Percentiles rank a stretch among this genome's conserved stretches.
Evolutionary conservation across 2,888 invertebrate genomes (phyloP).

Genomic region (Morpho deidamia): DNA sequence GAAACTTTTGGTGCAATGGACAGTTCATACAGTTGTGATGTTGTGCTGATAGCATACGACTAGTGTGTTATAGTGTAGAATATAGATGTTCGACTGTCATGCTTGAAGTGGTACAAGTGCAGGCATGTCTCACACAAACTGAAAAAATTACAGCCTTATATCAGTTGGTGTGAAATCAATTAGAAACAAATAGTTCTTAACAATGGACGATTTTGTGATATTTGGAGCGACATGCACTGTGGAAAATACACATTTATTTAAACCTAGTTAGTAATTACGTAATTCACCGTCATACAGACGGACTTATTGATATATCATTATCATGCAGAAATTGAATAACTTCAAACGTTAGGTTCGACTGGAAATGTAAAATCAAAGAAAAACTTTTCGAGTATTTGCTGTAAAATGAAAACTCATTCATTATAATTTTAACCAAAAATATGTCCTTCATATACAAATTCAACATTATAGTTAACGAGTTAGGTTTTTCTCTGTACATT

Average conservation of each 20-base stretch:
- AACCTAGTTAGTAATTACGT: constrained; percentile 22
- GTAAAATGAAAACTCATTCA: no score
- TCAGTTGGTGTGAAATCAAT: constrained; percentile 50
- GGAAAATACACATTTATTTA: constrained; percentile 44
- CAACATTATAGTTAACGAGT: background rate
- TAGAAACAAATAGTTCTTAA: constrained; percentile 49
- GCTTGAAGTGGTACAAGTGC: constrained; percentile 74
- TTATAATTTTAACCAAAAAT: no score
- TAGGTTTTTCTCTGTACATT: background rate
- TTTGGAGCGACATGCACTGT: constrained; percentile 73
- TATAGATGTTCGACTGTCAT: constrained; percentile 54
- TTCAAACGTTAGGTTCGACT: constrained; percentile 35
- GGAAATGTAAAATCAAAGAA: constrained; percentile 31
- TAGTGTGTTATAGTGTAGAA: constrained; percentile 38
- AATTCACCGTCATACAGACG: constrained; percentile 15
- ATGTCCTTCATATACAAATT: no score
- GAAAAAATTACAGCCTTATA: constrained; percentile 1
- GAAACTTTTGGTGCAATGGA: constrained; percentile 21
- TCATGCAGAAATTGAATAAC: constrained; percentile 40
- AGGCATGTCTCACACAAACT: constrained; percentile 62
- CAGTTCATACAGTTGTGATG: constrained; percentile 30
- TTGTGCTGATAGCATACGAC: constrained; percentile 33
- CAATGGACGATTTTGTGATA: constrained; percentile 59
- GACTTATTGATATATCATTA: constrained; percentile 18
- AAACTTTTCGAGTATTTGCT: no score